A percentile compares a stretch with the other conserved stretches of the same genome.
These are phyloP conservation scores for Sebastes steindachneri DNA, from an alignment of 2,797 vertebrate genomes.

Conservation along the genomic window DNA sequence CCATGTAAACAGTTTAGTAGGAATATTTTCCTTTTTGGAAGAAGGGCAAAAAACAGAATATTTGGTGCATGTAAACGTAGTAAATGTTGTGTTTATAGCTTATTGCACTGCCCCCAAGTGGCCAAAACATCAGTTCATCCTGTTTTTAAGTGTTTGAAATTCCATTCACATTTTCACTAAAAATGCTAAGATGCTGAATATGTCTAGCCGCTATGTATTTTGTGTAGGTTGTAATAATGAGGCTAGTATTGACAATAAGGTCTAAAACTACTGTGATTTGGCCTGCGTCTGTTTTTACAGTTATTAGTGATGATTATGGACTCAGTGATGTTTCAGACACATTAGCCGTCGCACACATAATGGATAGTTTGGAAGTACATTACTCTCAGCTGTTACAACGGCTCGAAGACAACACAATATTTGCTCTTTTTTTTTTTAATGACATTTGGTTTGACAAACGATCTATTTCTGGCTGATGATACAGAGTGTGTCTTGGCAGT, in stretches of 20 bases:
- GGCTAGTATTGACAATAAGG: background rate
- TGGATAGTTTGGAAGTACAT: background rate
- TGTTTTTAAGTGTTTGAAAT: background rate
- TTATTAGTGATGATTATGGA: background rate
- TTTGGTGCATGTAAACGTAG: too few species aligned
- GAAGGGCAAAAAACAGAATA: too few species aligned
- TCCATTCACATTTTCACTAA: background rate
- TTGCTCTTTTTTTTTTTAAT: background rate
- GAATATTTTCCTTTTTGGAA: too few species aligned
- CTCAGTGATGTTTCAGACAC: background rate
- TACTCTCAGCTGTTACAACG: background rate
- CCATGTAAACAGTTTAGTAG: too few species aligned
- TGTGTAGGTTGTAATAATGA: background rate
- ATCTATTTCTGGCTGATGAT: background rate
- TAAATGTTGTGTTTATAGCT: too few species aligned
- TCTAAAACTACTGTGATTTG: background rate
- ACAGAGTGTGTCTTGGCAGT: background rate
- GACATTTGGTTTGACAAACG: background rate
- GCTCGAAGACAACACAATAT: background rate
- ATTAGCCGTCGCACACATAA: background rate
- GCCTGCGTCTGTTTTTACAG: background rate
- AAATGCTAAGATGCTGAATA: background rate
- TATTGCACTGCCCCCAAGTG: background rate
- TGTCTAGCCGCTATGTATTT: background rate
- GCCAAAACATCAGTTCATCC: background rate